Evolutionary conservation across 1,140 invertebrate genomes (phyloP).

Genomic region (Panulirus ornatus): DNA sequence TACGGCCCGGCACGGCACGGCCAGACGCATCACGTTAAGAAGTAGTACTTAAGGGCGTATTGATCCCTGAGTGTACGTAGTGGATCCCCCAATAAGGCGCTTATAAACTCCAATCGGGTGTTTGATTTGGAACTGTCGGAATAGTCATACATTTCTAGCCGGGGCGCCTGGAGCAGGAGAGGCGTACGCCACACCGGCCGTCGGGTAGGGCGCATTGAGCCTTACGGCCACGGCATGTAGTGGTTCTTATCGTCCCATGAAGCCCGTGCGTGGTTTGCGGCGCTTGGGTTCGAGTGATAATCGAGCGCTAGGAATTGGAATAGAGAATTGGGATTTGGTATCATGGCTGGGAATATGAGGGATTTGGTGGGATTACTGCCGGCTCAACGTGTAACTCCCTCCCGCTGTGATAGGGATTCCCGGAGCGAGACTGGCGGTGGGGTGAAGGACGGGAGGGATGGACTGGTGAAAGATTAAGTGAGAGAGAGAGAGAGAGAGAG

Average conservation of each 20-base stretch:
- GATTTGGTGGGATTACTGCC: conserved; percentile 64
- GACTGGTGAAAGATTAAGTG: too few relatives aligned
- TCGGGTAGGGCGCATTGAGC: background rate
- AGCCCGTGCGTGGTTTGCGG: background rate
- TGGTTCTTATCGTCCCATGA: background rate
- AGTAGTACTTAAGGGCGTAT: conserved; percentile 59
- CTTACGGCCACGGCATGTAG: background rate
- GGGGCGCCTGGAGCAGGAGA: background rate
- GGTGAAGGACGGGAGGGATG: background rate
- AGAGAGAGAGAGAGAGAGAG: too few relatives aligned
- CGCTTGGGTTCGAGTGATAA: conserved; percentile 39
- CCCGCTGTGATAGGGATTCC: conserved; percentile 30
- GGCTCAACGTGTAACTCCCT: conserved; percentile 60
- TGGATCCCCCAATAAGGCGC: conserved; percentile 56
- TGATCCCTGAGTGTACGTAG: conserved; percentile 60
- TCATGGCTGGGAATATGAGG: conserved; percentile 61
- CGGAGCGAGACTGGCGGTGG: background rate
- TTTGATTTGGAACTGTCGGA: conserved; percentile 64
- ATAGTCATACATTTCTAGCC: conserved; percentile 62
- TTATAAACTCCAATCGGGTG: conserved; percentile 67
- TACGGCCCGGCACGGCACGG: too few relatives aligned
- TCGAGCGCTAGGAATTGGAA: conserved; percentile 67
- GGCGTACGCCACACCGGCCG: conserved; percentile 20
- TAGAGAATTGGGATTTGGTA: conserved; percentile 67
- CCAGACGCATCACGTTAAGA: conserved; percentile 35